Evolutionary conservation across 1,140 invertebrate genomes (phyloP).

Genomic region (Zaprionus capensis): DNA sequence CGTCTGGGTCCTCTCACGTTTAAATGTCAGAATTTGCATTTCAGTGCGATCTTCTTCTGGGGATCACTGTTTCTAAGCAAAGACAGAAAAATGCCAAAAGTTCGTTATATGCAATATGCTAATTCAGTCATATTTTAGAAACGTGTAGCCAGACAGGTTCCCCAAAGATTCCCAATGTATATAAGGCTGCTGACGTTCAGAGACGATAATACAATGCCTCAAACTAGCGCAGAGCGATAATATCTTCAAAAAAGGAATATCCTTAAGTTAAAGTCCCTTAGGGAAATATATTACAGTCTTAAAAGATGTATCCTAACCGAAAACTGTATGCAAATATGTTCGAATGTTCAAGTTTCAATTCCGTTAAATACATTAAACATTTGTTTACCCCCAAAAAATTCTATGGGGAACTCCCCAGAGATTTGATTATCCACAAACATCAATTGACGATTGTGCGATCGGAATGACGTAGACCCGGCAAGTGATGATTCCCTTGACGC

Average conservation of each 20-base stretch:
- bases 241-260: background rate
- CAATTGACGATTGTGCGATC: constrained; percentile 6
- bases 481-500: constrained; percentile 19
- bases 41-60: background rate
- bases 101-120: constrained; percentile 54
- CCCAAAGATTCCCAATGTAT: constrained; percentile 11
- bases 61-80: constrained; percentile 3
- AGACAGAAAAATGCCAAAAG: constrained; percentile 27
- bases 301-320: background rate
- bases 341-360: background rate
- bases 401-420: constrained; percentile 14
- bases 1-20: constrained; percentile 33
- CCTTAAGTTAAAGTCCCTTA: background rate
- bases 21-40: constrained; percentile 63
- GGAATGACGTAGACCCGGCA: constrained; percentile 26
- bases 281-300: background rate
- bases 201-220: background rate
- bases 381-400: background rate
- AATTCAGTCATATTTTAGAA: constrained; percentile 42
- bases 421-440: constrained; percentile 12
- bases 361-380: background rate
- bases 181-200: background rate
- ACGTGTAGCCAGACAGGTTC: constrained; percentile 24
- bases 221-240: background rate
- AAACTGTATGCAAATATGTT: background rate